Evolutionary conservation across 2,888 invertebrate genomes (phyloP).

Genomic region (Drosophila nr. fundita): DNA sequence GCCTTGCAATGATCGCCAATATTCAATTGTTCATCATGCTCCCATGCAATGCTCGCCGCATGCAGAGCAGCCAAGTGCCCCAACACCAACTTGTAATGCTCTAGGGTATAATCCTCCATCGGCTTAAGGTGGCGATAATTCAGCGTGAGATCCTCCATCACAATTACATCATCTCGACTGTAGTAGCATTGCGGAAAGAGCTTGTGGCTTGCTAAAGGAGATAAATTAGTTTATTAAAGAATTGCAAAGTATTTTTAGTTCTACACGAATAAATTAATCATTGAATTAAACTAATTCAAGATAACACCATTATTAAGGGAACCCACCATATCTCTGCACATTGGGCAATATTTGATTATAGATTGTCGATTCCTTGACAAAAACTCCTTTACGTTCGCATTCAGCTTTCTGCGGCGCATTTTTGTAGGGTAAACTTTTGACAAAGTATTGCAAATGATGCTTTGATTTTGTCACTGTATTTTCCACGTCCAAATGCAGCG

Average conservation of each 20-base stretch:
- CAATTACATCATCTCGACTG: conserved; percentile 72
- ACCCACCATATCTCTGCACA: conserved; percentile 75
- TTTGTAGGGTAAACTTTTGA: conserved; percentile 76
- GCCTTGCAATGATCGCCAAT: conserved; percentile 67
- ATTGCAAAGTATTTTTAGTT: not conserved
- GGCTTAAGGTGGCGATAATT: conserved; percentile 58
- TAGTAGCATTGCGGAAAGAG: conserved; percentile 74
- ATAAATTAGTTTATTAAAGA: not conserved
- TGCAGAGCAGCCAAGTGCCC: conserved; percentile 73
- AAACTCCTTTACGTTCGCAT: conserved; percentile 77
- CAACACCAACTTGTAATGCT: conserved; percentile 68
- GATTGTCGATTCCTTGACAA: conserved; percentile 72
- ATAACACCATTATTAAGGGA: not conserved
- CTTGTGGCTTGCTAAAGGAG: conserved; percentile 54
- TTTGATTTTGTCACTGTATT: not conserved
- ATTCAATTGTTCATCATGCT: conserved; percentile 60
- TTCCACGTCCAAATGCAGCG: conserved; percentile 54
- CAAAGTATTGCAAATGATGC: conserved; percentile 66
- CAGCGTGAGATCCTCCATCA: conserved; percentile 75
- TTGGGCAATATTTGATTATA: conserved; percentile 75
- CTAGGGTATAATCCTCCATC: conserved; percentile 45
- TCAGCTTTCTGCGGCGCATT: conserved; percentile 73
- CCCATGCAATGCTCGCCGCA: conserved; percentile 80
- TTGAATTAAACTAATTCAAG: not conserved
- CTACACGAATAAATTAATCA: not conserved